phyloP scores from a whole-genome alignment of 2,113 vertebrate species.

The Malurus alboscapulatus region DNA sequence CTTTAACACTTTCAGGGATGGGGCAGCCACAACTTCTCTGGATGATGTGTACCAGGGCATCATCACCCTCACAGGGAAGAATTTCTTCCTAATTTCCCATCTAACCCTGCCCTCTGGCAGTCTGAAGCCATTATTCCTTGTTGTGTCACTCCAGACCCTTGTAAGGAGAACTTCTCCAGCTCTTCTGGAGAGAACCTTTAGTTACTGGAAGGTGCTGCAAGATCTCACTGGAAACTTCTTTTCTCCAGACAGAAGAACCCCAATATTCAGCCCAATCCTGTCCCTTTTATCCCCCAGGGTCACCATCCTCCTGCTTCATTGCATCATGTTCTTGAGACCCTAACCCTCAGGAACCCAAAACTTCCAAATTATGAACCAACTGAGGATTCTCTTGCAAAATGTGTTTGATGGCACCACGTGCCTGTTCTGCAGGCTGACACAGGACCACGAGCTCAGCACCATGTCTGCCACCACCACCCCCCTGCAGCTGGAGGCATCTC shows the following conservation, averaged over 20 bases:
- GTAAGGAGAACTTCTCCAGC: neutral
- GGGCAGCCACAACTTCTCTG: neutral
- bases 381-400: neutral
- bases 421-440: neutral
- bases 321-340: neutral
- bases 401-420: neutral
- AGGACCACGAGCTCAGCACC: neutral
- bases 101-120: neutral
- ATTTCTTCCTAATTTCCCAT: neutral
- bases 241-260: fast-evolving
- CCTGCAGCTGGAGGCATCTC: neutral
- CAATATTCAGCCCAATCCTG: neutral
- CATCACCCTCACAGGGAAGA: neutral
- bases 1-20: neutral
- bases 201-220: neutral
- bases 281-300: neutral
- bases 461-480: neutral
- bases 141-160: neutral
- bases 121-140: neutral
- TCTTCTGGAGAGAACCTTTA: neutral
- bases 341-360: neutral
- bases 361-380: neutral
- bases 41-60: fast-evolving
- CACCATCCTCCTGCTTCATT: neutral
- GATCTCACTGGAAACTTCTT: neutral